Conservation (phyloP, 1,140 invertebrate species). For the Lysiphlebus fabarum region DNA sequence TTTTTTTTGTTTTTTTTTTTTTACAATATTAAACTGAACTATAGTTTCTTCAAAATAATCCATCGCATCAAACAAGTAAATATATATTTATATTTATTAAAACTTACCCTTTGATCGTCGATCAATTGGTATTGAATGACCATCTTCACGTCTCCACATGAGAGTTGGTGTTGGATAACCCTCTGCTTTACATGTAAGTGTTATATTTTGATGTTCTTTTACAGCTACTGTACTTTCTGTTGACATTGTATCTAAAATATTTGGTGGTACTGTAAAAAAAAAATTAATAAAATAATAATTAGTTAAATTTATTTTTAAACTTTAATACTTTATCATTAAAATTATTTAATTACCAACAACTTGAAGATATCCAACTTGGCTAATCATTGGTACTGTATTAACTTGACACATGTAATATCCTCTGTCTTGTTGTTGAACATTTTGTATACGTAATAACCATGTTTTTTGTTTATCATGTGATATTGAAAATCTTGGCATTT, state of each 20-base stretch:
- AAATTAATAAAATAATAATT: too few relatives aligned
- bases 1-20: too few relatives aligned
- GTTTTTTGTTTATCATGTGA: constrained; percentile 89
- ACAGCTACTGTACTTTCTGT: constrained; percentile 84
- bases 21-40: too few relatives aligned
- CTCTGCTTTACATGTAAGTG: constrained; percentile 82
- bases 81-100: too few relatives aligned
- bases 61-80: too few relatives aligned
- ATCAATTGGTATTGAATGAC: constrained; percentile 76
- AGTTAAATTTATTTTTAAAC: not conserved
- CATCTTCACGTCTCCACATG: constrained; percentile 87
- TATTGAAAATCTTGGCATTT: constrained; percentile 81
- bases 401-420: constrained; percentile 92
- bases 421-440: constrained; percentile 83
- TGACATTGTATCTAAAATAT: constrained; percentile 80
- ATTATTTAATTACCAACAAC: constrained; percentile 73
- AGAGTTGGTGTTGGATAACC: constrained; percentile 85
- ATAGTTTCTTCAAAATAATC: too few relatives aligned
- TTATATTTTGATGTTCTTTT: constrained; percentile 85
- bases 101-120: constrained; percentile 75
- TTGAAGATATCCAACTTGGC: constrained; percentile 88
- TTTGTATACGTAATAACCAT: constrained; percentile 83
- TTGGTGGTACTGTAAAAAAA: constrained; percentile 74
- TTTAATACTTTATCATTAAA: not conserved
- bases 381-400: constrained; percentile 95